Percentiles rank a stretch among this genome's conserved stretches.
Evolutionary conservation across 2,888 invertebrate genomes (phyloP).

Genomic region (Hirtodrosophila duncani): DNA sequence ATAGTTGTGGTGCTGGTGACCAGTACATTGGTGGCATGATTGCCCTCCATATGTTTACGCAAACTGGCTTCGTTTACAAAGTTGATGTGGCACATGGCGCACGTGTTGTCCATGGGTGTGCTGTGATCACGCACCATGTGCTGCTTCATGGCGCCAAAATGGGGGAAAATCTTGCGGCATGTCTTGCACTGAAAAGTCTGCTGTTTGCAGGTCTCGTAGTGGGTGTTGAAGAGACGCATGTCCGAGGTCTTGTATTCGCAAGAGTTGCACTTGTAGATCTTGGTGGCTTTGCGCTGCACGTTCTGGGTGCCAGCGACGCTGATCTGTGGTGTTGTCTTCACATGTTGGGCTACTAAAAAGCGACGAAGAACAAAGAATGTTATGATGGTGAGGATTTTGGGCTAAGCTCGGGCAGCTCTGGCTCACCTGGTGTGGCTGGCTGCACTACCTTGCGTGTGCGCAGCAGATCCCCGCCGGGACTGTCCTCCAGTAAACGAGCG

Average conservation of each 20-base stretch:
- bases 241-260: slow-evolving; percentile 79
- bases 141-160: slow-evolving; percentile 76
- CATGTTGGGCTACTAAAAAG: slow-evolving; percentile 56
- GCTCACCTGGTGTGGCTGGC: slow-evolving; percentile 69
- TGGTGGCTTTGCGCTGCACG: slow-evolving; percentile 75
- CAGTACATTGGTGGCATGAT: slow-evolving; percentile 77
- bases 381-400: too few species aligned
- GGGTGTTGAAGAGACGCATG: slow-evolving; percentile 77
- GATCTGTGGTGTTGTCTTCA: slow-evolving; percentile 59
- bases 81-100: slow-evolving; percentile 77
- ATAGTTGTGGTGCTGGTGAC: slow-evolving; percentile 74
- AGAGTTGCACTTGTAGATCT: slow-evolving; percentile 78
- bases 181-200: slow-evolving; percentile 78
- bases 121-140: slow-evolving; percentile 77
- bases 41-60: slow-evolving; percentile 78
- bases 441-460: slow-evolving; percentile 63
- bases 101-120: slow-evolving; percentile 76
- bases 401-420: too few species aligned
- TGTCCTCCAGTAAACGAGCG: slow-evolving; percentile 57
- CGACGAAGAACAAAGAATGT: too few species aligned
- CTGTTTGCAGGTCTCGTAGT: slow-evolving; percentile 78
- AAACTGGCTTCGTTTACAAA: slow-evolving; percentile 76
- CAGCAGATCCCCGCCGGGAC: slow-evolving; percentile 42
- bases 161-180: slow-evolving; percentile 77
- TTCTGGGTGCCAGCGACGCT: slow-evolving; percentile 54